Evolutionary conservation across 1,140 invertebrate genomes (phyloP).

Genomic region (Probaryconus sp.): DNA sequence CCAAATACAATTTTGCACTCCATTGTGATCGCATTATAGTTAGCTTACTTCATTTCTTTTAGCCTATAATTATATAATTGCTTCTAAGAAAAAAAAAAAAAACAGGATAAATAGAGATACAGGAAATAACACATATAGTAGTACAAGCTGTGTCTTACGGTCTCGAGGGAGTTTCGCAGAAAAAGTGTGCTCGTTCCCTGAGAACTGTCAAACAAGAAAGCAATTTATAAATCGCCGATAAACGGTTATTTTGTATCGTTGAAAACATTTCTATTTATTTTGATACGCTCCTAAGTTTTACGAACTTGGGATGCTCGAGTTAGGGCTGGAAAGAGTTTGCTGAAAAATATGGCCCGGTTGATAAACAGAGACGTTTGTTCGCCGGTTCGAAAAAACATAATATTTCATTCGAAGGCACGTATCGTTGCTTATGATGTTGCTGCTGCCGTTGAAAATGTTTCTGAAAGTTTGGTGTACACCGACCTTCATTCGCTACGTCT

Average conservation of each 20-base stretch:
- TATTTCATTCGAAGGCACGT: conserved; percentile 4
- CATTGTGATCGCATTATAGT: no score
- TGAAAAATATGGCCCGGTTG: no score
- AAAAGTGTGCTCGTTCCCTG: no score
- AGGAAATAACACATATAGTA: no score
- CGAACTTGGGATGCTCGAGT: neutral
- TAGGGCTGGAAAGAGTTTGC: conserved; percentile 1
- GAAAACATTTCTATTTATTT: conserved; percentile 35
- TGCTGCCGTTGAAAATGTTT: neutral
- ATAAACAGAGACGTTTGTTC: neutral
- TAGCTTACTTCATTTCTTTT: no score
- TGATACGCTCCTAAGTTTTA: conserved; percentile 19
- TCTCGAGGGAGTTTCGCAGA: no score
- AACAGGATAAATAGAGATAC: no score
- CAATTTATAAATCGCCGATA: conserved; percentile 20
- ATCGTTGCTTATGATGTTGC: conserved; percentile 8
- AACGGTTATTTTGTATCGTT: conserved; percentile 14
- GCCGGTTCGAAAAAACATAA: neutral
- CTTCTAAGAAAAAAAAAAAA: no score
- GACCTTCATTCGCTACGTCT: conserved; percentile 38
- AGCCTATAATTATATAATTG: no score
- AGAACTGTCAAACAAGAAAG: no score
- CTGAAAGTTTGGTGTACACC: conserved; percentile 35
- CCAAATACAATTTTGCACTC: no score
- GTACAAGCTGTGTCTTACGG: no score